A percentile compares a stretch with the other conserved stretches of the same genome.
phyloP scores from a whole-genome alignment of 2,888 invertebrate species.

The Podotricha telesiphe region DNA sequence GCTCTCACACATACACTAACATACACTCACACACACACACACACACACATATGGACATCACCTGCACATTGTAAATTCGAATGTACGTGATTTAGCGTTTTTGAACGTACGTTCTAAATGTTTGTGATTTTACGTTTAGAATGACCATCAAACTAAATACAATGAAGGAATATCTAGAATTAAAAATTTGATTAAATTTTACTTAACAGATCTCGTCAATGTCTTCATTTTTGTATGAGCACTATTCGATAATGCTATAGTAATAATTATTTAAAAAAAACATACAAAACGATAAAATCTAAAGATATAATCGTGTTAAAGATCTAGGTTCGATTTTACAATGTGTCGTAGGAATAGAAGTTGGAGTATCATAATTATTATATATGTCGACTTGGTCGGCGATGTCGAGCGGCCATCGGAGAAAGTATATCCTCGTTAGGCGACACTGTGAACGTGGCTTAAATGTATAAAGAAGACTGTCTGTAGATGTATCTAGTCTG shows the following conservation, averaged over 20 bases:
- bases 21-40: constrained; percentile 13
- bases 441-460: constrained; percentile 67
- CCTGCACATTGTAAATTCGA: constrained; percentile 10
- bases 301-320: not conserved
- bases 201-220: too few species aligned
- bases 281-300: not conserved
- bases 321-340: constrained; percentile 3
- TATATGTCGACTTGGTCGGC: constrained; percentile 23
- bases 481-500: constrained; percentile 81
- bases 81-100: not conserved
- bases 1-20: constrained; percentile 54
- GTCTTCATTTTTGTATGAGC: too few species aligned
- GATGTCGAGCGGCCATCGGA: constrained; percentile 39
- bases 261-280: not conserved
- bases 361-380: constrained; percentile 4
- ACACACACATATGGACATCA: not conserved
- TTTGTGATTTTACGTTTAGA: not conserved
- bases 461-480: constrained; percentile 76
- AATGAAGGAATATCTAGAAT: too few species aligned
- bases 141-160: too few species aligned
- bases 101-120: not conserved
- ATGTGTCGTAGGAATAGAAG: constrained; percentile 18
- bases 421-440: constrained; percentile 57
- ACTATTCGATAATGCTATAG: not conserved
- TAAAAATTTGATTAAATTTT: too few species aligned